phyloP scores from a whole-genome alignment of 2,888 invertebrate genomes.

The Drosophila anomalata region DNA sequence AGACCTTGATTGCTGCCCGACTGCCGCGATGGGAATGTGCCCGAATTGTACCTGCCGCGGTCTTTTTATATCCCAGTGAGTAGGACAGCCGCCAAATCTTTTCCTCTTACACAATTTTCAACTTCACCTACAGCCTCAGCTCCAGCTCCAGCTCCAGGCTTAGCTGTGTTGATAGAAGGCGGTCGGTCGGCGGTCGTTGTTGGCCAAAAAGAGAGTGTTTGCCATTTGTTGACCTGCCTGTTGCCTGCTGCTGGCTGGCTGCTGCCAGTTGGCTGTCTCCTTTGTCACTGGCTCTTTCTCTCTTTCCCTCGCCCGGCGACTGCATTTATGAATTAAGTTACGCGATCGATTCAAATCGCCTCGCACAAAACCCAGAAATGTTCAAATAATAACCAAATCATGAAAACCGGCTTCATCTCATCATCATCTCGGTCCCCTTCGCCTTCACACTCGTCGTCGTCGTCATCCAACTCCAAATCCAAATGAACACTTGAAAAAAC shows the following conservation, averaged over 20 bases:
- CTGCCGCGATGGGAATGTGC: conserved; percentile 64
- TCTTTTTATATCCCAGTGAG: conserved; percentile 62
- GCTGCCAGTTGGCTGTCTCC: conserved; percentile 27
- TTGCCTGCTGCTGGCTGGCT: conserved; percentile 10
- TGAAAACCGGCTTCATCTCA: conserved; percentile 59
- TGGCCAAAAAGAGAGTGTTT: conserved; percentile 54
- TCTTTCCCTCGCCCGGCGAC: conserved; percentile 44
- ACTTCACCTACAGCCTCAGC: conserved; percentile 11
- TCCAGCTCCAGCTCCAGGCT: conserved; percentile 2
- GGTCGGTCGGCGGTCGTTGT: conserved; percentile 24
- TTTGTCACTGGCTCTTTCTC: conserved; percentile 27
- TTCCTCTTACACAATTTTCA: conserved; percentile 70
- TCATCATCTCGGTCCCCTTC: background rate
- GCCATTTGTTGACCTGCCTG: conserved; percentile 47
- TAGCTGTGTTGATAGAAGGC: conserved; percentile 52
- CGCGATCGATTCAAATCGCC: conserved; percentile 71
- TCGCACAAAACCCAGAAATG: conserved; percentile 16
- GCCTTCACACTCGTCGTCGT: background rate
- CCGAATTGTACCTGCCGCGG: conserved; percentile 37
- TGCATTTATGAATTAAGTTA: conserved; percentile 72
- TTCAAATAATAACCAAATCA: conserved; percentile 42
- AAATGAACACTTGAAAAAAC: conserved; percentile 45
- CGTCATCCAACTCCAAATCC: background rate
- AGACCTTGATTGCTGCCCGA: conserved; percentile 49
- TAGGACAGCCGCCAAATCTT: conserved; percentile 60